These are phyloP conservation scores for Epicampocera succincta DNA, from an alignment of 2,888 invertebrate genomes.

Conservation along the genomic window DNA sequence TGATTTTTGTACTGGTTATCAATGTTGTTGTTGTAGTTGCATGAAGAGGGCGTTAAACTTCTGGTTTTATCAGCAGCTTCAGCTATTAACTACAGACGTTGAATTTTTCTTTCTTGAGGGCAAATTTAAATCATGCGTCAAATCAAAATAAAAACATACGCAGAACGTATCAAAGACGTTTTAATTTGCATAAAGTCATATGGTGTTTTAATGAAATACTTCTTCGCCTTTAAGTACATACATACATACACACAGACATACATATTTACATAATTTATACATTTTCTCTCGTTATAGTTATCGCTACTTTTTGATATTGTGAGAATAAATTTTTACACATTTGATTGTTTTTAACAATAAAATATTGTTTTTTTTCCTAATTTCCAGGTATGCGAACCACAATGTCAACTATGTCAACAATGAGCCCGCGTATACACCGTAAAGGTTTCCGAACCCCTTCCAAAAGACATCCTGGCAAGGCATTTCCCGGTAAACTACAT, in stretches of 20 bases:
- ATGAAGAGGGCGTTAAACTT: constrained; percentile 70
- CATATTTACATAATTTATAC: too few species aligned
- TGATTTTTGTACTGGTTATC: constrained; percentile 31
- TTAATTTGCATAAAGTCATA: constrained; percentile 1
- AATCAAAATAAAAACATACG: constrained; percentile 33
- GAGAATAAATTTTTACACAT: constrained; percentile 9
- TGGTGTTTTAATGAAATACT: not conserved
- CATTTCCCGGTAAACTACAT: constrained; percentile 81
- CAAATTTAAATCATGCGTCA: constrained; percentile 66
- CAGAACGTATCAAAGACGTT: constrained; percentile 14
- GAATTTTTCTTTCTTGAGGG: constrained; percentile 56
- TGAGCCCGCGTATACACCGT: constrained; percentile 86
- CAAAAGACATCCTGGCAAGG: constrained; percentile 83
- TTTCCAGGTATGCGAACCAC: constrained; percentile 88
- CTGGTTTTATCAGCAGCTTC: constrained; percentile 66
- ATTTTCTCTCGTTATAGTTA: too few species aligned
- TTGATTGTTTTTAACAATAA: constrained; percentile 21
- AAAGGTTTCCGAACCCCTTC: constrained; percentile 87
- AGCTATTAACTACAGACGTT: constrained; percentile 47
- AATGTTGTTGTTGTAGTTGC: constrained; percentile 26
- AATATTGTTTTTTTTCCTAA: constrained; percentile 26
- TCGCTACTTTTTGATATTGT: too few species aligned
- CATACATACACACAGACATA: too few species aligned
- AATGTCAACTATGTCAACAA: constrained; percentile 86
- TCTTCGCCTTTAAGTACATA: constrained; percentile 4